Evolutionary conservation across 2,113 vertebrate species (phyloP).

Genomic region (Alligator sinensis): DNA sequence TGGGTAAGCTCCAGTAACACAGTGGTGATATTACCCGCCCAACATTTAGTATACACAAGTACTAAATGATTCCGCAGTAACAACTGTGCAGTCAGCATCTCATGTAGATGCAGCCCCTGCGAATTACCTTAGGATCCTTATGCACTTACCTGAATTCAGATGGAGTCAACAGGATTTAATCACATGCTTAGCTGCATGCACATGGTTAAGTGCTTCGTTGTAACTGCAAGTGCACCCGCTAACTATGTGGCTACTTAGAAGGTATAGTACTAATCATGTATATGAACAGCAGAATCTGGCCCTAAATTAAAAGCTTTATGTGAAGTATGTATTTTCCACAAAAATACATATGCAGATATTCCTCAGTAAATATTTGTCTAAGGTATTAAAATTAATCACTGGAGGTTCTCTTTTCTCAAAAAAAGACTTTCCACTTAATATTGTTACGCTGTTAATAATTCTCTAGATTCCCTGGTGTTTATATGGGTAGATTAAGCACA

Average conservation of each 20-base stretch:
- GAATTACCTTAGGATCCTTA: background rate
- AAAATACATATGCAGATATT: background rate
- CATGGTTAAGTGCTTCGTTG: background rate
- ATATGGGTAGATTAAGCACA: background rate
- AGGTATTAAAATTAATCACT: background rate
- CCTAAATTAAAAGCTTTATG: background rate
- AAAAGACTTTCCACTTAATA: background rate
- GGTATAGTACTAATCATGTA: background rate
- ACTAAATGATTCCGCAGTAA: too few relatives aligned
- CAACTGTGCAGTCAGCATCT: too few relatives aligned
- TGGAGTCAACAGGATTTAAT: background rate
- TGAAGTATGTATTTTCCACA: background rate
- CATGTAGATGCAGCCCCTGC: background rate
- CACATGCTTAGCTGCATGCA: background rate
- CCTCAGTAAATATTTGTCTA: background rate
- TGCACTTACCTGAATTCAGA: background rate
- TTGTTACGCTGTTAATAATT: slow-evolving; percentile 7
- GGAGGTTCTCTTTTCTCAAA: background rate
- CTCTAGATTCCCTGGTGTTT: background rate
- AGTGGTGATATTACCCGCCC: too few relatives aligned
- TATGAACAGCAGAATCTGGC: slow-evolving; percentile 4
- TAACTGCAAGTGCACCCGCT: background rate
- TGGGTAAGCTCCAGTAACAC: too few relatives aligned
- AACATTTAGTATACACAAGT: too few relatives aligned
- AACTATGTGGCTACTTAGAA: too few relatives aligned